These are phyloP conservation scores for Bufo bufo DNA, from an alignment of 2,113 vertebrate genomes.

Conservation along the genomic window DNA sequence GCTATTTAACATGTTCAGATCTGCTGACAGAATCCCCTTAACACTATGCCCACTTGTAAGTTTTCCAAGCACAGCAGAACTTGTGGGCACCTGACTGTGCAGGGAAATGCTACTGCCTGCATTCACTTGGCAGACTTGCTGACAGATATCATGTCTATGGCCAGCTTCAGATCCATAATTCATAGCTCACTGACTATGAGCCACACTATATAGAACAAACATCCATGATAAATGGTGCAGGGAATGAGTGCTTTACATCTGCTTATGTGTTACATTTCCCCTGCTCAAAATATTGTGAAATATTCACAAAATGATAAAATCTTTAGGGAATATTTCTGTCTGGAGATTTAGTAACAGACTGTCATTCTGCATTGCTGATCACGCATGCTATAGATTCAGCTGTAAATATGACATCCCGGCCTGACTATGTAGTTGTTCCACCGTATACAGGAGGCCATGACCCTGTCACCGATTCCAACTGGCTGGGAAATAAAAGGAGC, in stretches of 20 bases:
- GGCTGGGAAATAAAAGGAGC: slow-evolving; percentile 6
- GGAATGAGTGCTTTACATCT: neutral
- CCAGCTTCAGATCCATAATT: neutral
- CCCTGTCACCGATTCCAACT: slow-evolving; percentile 47
- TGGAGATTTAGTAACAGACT: neutral
- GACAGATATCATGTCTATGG: neutral
- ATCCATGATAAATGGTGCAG: neutral
- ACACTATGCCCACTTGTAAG: too few species aligned
- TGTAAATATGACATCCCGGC: slow-evolving; percentile 10
- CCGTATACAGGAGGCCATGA: slow-evolving; percentile 20
- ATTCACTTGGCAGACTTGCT: neutral
- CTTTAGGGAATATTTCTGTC: neutral
- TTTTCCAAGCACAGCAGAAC: too few species aligned
- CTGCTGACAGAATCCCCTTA: too few species aligned
- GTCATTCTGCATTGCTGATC: neutral
- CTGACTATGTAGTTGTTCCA: neutral
- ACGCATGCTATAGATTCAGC: neutral
- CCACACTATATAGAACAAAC: neutral
- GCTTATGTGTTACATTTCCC: neutral
- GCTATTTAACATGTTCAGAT: too few species aligned
- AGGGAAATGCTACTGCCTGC: neutral
- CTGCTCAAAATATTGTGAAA: neutral
- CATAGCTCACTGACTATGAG: neutral
- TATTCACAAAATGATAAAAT: neutral
- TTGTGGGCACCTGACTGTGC: too few species aligned